A percentile compares a stretch with the other conserved stretches of the same genome.
Conservation (phyloP, 2,888 invertebrate species). For the Leptinotarsa rubiginosa region DNA sequence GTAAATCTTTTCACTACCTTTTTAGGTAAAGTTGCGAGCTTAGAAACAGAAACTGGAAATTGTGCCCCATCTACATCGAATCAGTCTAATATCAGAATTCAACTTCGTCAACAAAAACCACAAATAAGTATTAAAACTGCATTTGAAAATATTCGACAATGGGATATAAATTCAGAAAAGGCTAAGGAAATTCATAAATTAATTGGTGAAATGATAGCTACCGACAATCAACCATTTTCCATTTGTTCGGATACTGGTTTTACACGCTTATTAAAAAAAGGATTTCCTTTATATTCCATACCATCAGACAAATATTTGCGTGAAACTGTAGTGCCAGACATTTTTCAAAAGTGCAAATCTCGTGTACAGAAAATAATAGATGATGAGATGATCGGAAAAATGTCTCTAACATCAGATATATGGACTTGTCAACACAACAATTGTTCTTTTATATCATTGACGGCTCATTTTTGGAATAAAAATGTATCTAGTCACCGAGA, state of each 20-base stretch:
- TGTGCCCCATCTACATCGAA: too few relatives aligned
- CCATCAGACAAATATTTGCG: slow-evolving; percentile 7
- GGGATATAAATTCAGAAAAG: slow-evolving; percentile 52
- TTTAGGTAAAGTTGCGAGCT: too few relatives aligned
- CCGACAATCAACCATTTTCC: slow-evolving; percentile 47
- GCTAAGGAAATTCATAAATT: slow-evolving; percentile 55
- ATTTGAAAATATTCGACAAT: slow-evolving; percentile 44
- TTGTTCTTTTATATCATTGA: slow-evolving; percentile 7
- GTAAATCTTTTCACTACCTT: too few relatives aligned
- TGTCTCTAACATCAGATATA: slow-evolving; percentile 7
- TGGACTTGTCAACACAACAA: slow-evolving; percentile 10
- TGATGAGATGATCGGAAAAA: slow-evolving; percentile 7
- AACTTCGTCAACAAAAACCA: too few relatives aligned
- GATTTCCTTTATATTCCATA: slow-evolving; percentile 13
- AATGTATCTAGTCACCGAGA: neutral
- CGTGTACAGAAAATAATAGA: slow-evolving; percentile 7
- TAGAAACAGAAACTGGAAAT: too few relatives aligned
- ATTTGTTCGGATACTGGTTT: too few relatives aligned
- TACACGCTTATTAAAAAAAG: too few relatives aligned
- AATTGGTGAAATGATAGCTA: slow-evolving; percentile 59
- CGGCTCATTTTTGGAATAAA: slow-evolving; percentile 7
- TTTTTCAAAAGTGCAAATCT: slow-evolving; percentile 10
- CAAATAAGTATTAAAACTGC: slow-evolving; percentile 9
- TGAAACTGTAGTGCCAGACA: slow-evolving; percentile 5
- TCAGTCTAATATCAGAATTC: too few relatives aligned